Evolutionary conservation across 2,797 vertebrate genomes (phyloP).

Genomic region (Chromobotia macracanthus): DNA sequence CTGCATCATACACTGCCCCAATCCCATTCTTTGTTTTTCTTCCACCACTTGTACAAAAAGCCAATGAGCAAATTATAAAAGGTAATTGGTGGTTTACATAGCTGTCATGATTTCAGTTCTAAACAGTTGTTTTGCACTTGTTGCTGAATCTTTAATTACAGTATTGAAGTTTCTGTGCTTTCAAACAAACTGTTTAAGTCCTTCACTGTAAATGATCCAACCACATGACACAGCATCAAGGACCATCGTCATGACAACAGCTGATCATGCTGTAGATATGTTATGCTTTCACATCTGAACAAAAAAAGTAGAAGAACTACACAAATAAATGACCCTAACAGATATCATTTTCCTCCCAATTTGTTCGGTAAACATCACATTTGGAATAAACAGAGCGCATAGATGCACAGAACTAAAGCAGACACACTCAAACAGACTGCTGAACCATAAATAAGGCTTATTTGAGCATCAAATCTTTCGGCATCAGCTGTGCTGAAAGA

Average conservation of each 20-base stretch:
- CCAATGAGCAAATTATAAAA: too few species aligned
- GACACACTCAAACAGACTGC: not conserved
- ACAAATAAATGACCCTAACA: constrained; percentile 1
- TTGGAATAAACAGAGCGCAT: not conserved
- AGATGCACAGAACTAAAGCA: not conserved
- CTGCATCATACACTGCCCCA: not conserved
- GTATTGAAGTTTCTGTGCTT: not conserved
- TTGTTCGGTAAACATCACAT: constrained; percentile 5
- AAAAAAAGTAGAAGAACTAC: not conserved
- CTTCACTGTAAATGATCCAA: constrained; percentile 42
- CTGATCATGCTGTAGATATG: constrained; percentile 29
- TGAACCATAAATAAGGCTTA: constrained; percentile 6
- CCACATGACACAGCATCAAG: constrained; percentile 30
- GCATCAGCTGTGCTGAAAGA: not conserved
- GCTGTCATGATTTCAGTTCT: not conserved
- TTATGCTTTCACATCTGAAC: constrained; percentile 2
- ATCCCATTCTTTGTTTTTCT: too few species aligned
- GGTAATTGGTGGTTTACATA: too few species aligned
- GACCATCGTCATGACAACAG: constrained; percentile 56
- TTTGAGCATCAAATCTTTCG: constrained; percentile 2
- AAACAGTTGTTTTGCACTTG: not conserved
- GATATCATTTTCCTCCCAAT: not conserved
- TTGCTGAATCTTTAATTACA: not conserved
- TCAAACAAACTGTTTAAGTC: not conserved
- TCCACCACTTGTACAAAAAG: too few species aligned